Conservation (phyloP, 2,888 invertebrate genomes). For the Trachelus tabidus region DNA sequence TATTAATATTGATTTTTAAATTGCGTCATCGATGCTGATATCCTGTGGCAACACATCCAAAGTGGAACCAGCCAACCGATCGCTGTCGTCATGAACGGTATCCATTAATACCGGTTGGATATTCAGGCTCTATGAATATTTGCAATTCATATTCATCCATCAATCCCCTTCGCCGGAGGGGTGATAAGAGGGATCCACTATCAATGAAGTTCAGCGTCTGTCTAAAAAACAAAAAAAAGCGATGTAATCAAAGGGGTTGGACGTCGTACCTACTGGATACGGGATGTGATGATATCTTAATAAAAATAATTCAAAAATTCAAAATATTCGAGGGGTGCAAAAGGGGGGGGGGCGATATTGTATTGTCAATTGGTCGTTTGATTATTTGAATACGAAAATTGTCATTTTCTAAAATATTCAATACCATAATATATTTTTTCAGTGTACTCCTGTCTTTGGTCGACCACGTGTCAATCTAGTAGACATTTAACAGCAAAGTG, state of each 20-base stretch:
- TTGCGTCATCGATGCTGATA: neutral
- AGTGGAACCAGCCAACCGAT: neutral
- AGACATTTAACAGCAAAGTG: neutral
- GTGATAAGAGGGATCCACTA: conserved; percentile 21
- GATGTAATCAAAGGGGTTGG: neutral
- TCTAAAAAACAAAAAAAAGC: neutral
- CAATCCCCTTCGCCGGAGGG: conserved; percentile 19
- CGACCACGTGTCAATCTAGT: neutral
- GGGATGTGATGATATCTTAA: neutral
- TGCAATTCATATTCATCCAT: conserved; percentile 43
- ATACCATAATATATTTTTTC: neutral
- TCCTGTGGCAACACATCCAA: neutral
- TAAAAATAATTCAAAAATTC: neutral
- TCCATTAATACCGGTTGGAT: conserved; percentile 29
- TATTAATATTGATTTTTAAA: neutral
- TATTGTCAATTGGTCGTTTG: neutral
- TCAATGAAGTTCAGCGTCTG: neutral
- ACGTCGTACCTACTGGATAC: neutral
- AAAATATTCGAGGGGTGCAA: neutral
- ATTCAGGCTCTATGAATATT: conserved; percentile 18
- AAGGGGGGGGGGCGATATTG: neutral
- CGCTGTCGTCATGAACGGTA: neutral
- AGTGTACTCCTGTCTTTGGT: conserved; percentile 1
- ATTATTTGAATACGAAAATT: no score
- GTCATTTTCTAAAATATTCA: no score